Evolutionary conservation across 2,797 vertebrate genomes (phyloP), one percentile per base, ranked within the genome.

Genomic region (Fistularia commersonii): DNA sequence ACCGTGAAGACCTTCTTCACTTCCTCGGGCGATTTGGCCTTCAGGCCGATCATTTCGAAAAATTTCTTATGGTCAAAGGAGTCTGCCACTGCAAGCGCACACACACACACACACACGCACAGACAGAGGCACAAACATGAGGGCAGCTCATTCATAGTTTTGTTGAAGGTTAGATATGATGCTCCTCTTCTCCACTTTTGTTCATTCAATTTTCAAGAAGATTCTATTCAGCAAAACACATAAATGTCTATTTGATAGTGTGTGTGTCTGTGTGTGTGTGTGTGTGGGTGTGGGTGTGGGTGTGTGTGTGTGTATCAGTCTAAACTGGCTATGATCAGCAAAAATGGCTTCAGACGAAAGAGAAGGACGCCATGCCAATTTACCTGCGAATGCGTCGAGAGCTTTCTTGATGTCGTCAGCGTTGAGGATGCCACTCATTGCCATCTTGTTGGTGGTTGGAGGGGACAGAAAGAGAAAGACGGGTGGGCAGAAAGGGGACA

Each of bases 61-160:
- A 99, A 99, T 87, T 91, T 95, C 88, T 91, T 97, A 77, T 95
- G 85, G 88, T 97, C 90, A 42, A 99, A 98, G 65, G 94, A 94
- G 40, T 95, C 96, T 1, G 88, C 83, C 35, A 87, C 97, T 98
- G 12, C 14, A 41, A 14, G 32, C 8, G 11, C 31, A 32, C 10
- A 6, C 14, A 45, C 32, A 8, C 15, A 76, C 32, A 54, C 8
- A 51, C 36, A 56, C 44, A 57, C 11, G 60, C 15, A 46, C 38
- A 48, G 31, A 60, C 7, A 54, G 11, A 60, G 35, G 47, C 23
- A 39, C 31, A 61, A 7, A 8, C 50, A 45, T 6, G 40, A 40
- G 61, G n/a, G 36, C 6, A 33, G 3, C 35, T n/a, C n/a, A n/a
- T n/a, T n/a, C n/a, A n/a, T n/a, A n/a, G n/a, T n/a, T n/a, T n/a